phyloP scores from a whole-genome alignment of 2,797 vertebrate genomes.

The Phaenicophaeus curvirostris region DNA sequence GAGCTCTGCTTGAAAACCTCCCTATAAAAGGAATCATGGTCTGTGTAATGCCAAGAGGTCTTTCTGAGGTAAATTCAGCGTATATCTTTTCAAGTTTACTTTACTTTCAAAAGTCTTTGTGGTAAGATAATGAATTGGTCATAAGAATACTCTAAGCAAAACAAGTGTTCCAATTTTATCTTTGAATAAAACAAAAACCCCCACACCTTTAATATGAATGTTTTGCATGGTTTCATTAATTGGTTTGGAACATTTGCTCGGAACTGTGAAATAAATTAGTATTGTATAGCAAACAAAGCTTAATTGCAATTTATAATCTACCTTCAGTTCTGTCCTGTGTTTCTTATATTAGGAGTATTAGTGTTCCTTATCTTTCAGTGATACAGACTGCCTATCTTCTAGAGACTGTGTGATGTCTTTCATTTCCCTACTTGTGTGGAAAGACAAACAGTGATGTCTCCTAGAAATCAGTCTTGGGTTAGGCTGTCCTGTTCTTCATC shows the following conservation, averaged over 20 bases:
- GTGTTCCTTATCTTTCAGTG: background rate
- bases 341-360: background rate
- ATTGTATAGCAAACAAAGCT: background rate
- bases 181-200: background rate
- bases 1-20: constrained; percentile 2
- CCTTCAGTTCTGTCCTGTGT: background rate
- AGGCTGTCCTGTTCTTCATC: background rate
- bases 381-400: background rate
- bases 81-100: background rate
- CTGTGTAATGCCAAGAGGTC: background rate
- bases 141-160: background rate
- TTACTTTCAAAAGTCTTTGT: background rate
- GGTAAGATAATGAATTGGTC: background rate
- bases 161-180: background rate
- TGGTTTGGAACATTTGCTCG: background rate
- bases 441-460: constrained; percentile 1
- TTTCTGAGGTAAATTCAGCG: background rate
- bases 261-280: background rate
- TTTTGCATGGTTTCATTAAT: background rate
- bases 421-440: background rate
- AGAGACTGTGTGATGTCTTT: background rate
- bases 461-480: background rate
- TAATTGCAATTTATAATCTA: background rate
- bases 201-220: background rate
- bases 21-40: background rate